Percentiles rank a stretch among this genome's conserved stretches.
Conservation (phyloP, 2,113 vertebrate species). For the Mionectes macconnelli region DNA sequence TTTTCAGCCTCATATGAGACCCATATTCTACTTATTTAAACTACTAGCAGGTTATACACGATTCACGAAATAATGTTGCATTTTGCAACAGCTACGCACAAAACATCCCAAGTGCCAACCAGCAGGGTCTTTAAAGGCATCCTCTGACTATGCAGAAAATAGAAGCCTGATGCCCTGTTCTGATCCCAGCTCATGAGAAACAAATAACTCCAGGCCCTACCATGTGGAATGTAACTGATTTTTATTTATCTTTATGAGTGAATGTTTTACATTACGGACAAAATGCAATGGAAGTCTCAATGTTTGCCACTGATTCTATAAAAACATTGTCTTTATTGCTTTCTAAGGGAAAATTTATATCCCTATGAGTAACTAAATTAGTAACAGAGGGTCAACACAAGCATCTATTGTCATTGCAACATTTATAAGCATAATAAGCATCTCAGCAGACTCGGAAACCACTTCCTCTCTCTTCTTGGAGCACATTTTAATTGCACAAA, state of each 20-base stretch:
- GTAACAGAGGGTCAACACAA: conserved; percentile 24
- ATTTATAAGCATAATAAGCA: background rate
- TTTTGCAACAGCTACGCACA: background rate
- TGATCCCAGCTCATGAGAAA: background rate
- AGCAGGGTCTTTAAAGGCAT: background rate
- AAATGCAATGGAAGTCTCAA: background rate
- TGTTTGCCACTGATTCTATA: background rate
- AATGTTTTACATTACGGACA: background rate
- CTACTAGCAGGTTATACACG: background rate
- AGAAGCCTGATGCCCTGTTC: background rate
- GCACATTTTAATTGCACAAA: conserved; percentile 30
- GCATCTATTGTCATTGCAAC: conserved; percentile 2
- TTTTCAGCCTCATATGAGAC: background rate
- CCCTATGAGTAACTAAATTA: background rate
- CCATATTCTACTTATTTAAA: background rate
- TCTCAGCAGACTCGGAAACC: background rate
- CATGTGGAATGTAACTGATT: background rate
- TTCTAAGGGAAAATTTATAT: conserved; percentile 3
- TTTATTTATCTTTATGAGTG: background rate
- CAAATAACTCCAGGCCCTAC: background rate
- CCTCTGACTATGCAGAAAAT: background rate
- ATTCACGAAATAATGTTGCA: background rate
- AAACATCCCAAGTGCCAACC: background rate
- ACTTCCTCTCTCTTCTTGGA: conserved; percentile 5
- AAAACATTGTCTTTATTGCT: background rate